Conservation (phyloP, 2,113 vertebrate species). For the Pica pica region DNA sequence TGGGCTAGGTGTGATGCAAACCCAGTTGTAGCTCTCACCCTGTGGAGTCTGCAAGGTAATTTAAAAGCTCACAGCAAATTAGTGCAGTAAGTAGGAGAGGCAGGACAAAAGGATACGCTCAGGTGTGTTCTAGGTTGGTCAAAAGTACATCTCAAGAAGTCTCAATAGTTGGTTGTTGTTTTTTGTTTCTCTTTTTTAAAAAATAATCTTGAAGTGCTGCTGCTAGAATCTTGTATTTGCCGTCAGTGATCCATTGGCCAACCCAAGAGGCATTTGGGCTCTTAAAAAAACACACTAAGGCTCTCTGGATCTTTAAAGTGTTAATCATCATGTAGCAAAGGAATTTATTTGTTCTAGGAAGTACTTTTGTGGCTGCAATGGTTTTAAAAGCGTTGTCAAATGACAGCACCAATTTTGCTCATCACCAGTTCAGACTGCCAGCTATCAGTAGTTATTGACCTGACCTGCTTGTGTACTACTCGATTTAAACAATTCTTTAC, state of each 20-base stretch:
- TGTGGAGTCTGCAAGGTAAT: background rate
- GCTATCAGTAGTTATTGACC: background rate
- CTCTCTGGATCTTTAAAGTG: background rate
- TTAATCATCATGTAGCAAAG: background rate
- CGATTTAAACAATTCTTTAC: background rate
- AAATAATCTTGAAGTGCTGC: background rate
- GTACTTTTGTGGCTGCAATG: background rate
- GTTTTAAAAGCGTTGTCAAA: background rate
- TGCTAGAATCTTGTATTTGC: background rate
- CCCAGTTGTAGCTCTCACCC: fast-evolving
- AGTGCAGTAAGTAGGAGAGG: background rate
- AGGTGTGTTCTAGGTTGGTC: background rate
- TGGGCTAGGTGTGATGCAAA: background rate
- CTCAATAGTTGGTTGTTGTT: background rate
- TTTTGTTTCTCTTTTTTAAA: background rate
- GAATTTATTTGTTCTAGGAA: background rate
- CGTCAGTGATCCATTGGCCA: background rate
- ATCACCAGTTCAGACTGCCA: background rate
- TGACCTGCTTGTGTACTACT: background rate
- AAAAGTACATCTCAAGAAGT: background rate
- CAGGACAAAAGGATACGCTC: background rate
- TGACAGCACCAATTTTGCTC: background rate
- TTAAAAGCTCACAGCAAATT: background rate
- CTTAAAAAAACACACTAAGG: background rate
- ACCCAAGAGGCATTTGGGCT: background rate